Percentiles rank a stretch among this genome's conserved stretches.
These are phyloP conservation scores for Cyprinodon diabolis DNA, from an alignment of 2,797 vertebrate species.

Conservation along the genomic window DNA sequence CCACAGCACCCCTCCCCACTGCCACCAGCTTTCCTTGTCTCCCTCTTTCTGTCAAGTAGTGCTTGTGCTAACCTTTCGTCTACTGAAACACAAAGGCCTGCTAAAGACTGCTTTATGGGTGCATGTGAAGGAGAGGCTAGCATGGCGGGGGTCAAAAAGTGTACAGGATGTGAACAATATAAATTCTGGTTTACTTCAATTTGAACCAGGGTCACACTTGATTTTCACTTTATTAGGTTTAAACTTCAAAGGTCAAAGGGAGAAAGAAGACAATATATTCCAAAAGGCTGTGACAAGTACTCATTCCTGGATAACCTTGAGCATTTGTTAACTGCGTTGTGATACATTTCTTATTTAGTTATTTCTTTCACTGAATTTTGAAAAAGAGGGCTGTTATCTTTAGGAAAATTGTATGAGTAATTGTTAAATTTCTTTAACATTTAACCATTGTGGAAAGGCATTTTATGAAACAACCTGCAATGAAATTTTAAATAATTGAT, in stretches of 20 bases:
- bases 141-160: constrained; percentile 71
- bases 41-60: constrained; percentile 67
- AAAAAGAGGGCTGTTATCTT: too few species aligned
- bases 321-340: constrained; percentile 20
- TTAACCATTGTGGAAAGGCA: neutral
- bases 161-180: constrained; percentile 70
- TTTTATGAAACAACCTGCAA: neutral
- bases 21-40: constrained; percentile 4
- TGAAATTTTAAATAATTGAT: too few species aligned
- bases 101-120: constrained; percentile 78
- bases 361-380: neutral
- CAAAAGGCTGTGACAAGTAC: constrained; percentile 19
- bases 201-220: constrained; percentile 62
- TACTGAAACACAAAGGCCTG: constrained; percentile 72
- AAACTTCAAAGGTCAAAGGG: constrained; percentile 45
- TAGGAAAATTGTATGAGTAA: neutral
- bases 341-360: neutral
- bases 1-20: constrained; percentile 13
- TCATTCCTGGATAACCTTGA: constrained; percentile 7
- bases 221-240: constrained; percentile 51
- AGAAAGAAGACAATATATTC: constrained; percentile 25
- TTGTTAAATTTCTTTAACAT: neutral
- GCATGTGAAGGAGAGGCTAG: constrained; percentile 69
- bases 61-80: constrained; percentile 78
- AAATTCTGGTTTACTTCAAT: constrained; percentile 64